Evolutionary conservation across 2,797 vertebrate species (phyloP).

Genomic region (Cyclura pinguis): DNA sequence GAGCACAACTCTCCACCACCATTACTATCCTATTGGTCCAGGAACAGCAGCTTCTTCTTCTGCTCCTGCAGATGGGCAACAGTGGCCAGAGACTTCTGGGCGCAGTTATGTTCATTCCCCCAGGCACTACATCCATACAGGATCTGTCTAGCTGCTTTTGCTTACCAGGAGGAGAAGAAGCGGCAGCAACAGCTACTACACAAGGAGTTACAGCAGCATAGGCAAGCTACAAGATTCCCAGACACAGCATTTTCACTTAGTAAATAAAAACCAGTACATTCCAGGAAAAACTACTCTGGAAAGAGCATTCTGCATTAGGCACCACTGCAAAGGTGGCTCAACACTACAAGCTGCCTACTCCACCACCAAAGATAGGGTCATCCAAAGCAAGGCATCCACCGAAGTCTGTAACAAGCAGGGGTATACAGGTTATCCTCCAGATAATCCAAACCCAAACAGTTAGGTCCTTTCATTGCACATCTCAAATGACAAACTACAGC

Average conservation of each 20-base stretch:
- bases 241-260: not conserved
- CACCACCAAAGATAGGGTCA: not conserved
- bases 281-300: not conserved
- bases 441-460: not conserved
- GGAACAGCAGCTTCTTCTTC: too few species aligned
- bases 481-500: too few species aligned
- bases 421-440: not conserved
- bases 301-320: not conserved
- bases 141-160: too few species aligned
- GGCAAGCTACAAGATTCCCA: not conserved
- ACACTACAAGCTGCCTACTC: not conserved
- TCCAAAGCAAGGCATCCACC: not conserved
- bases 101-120: too few species aligned
- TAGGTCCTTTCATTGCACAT: not conserved
- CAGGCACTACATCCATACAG: too few species aligned
- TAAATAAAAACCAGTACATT: not conserved
- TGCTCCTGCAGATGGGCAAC: too few species aligned
- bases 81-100: too few species aligned
- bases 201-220: too few species aligned
- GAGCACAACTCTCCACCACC: too few species aligned
- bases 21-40: too few species aligned
- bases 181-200: too few species aligned
- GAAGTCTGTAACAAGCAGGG: not conserved
- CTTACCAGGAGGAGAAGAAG: too few species aligned
- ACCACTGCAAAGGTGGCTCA: not conserved